phyloP scores from a whole-genome alignment of 2,888 invertebrate genomes.

The Apotomis capreana region DNA sequence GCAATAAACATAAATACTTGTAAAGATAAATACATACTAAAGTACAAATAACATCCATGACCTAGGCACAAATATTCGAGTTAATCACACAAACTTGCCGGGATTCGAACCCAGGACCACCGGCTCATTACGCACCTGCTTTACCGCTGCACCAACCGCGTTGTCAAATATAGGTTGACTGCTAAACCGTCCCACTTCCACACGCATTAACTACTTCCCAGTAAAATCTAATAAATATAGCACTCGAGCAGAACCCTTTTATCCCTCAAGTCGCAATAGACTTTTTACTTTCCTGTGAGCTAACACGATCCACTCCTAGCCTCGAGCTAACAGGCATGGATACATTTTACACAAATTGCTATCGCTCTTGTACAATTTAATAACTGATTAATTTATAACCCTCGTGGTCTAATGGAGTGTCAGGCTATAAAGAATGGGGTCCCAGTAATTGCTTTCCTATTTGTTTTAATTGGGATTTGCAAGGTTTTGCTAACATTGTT shows the following conservation, averaged over 20 bases:
- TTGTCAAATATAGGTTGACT: too few relatives aligned
- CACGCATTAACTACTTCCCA: too few relatives aligned
- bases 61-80: too few relatives aligned
- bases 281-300: slow-evolving; percentile 47
- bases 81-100: too few relatives aligned
- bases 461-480: slow-evolving; percentile 37
- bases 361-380: slow-evolving; percentile 51
- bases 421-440: slow-evolving; percentile 40
- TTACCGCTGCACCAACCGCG: too few relatives aligned
- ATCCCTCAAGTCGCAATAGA: slow-evolving; percentile 7
- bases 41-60: too few relatives aligned
- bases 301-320: slow-evolving; percentile 47
- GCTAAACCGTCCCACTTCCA: too few relatives aligned
- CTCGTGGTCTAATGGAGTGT: slow-evolving; percentile 47
- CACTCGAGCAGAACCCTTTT: slow-evolving; percentile 15
- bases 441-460: slow-evolving; percentile 28
- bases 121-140: too few relatives aligned
- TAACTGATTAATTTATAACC: slow-evolving; percentile 55
- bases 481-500: slow-evolving; percentile 29
- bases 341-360: slow-evolving; percentile 42
- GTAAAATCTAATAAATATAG: background rate
- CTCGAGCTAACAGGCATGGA: slow-evolving; percentile 43
- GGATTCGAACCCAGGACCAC: too few relatives aligned
- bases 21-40: too few relatives aligned
- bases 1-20: too few relatives aligned